Percentiles rank a stretch among this genome's conserved stretches.
Conservation (phyloP, 30 jellyfish, hydroid and myxozoan genomes). For the Calvadosia cruxmelitensis region DNA sequence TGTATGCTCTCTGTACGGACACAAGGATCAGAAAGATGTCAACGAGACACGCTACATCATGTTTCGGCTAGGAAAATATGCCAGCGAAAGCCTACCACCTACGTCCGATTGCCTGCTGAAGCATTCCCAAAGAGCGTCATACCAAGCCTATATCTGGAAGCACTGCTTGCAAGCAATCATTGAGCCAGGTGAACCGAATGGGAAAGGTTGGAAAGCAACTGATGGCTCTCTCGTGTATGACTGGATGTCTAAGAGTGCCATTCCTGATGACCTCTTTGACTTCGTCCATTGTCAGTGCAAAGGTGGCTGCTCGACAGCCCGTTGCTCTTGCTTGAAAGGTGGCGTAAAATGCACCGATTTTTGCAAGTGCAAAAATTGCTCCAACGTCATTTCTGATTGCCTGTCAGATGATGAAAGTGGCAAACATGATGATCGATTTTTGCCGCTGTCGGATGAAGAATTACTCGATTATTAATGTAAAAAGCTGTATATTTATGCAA, state of each 20-base stretch:
- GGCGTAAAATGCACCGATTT: conserved; percentile 19
- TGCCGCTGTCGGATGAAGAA: too few relatives aligned
- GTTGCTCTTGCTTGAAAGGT: conserved; percentile 19
- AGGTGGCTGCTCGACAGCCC: conserved; percentile 15
- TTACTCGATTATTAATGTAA: too few relatives aligned
- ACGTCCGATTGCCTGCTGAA: conserved; percentile 17
- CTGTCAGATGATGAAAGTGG: too few relatives aligned
- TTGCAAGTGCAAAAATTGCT: too few relatives aligned
- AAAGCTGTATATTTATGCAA: too few relatives aligned
- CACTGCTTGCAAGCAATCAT: conserved; percentile 11
- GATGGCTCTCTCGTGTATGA: too few relatives aligned
- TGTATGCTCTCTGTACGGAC: conserved; percentile 12
- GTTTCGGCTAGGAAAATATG: conserved; percentile 23
- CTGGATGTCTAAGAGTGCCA: conserved; percentile 15
- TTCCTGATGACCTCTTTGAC: conserved; percentile 22
- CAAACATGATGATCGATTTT: too few relatives aligned
- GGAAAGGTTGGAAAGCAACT: conserved; percentile 57
- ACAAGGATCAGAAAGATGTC: conserved; percentile 10
- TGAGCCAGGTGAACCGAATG: conserved; percentile 19
- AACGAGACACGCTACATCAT: conserved; percentile 13
- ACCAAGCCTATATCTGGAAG: conserved; percentile 34
- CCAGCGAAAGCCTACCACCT: conserved; percentile 35
- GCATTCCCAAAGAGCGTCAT: conserved; percentile 39
- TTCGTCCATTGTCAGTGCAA: conserved; percentile 17
- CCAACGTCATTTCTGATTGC: too few relatives aligned